Percentiles rank a stretch among this genome's conserved stretches.
phyloP scores from a whole-genome alignment of 2,797 vertebrate genomes.

The Chelidonichthys spinosus region DNA sequence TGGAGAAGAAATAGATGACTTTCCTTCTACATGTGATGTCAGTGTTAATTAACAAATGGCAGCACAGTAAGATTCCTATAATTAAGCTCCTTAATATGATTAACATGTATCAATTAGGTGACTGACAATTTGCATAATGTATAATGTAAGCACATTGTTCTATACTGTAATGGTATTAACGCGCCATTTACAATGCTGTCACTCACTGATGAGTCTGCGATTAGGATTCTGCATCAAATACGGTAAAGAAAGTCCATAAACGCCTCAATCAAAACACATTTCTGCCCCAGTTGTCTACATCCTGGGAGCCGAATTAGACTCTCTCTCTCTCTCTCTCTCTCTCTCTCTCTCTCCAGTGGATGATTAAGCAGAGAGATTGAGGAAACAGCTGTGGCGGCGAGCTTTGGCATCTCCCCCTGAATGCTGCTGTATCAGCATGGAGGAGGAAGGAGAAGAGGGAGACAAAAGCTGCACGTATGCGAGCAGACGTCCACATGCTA shows the following conservation, averaged over 20 bases:
- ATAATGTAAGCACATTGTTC: conserved; percentile 94
- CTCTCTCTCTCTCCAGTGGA: conserved; percentile 38
- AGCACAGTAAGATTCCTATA: conserved; percentile 96
- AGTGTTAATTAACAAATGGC: conserved; percentile 97
- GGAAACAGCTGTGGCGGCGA: conserved; percentile 76
- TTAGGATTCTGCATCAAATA: conserved; percentile 51
- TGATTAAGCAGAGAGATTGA: conserved; percentile 74
- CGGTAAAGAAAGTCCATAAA: conserved; percentile 17
- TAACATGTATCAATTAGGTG: conserved; percentile 95
- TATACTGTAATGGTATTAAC: conserved; percentile 76
- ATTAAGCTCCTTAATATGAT: conserved; percentile 99
- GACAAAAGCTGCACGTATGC: conserved; percentile 55
- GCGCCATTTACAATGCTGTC: conserved; percentile 66
- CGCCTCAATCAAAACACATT: conserved; percentile 49
- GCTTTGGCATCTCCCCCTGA: conserved; percentile 48
- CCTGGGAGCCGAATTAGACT: conserved; percentile 62
- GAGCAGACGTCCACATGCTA: conserved; percentile 23
- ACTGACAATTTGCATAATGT: conserved; percentile 99
- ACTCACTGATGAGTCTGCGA: conserved; percentile 65
- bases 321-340: too few species aligned
- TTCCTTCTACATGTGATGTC: conserved; percentile 88
- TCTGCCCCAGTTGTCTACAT: conserved; percentile 31
- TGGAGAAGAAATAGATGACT: conserved; percentile 64
- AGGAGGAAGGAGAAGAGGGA: conserved; percentile 59
- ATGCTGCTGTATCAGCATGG: conserved; percentile 76